phyloP scores from a whole-genome alignment of 1,140 invertebrate genomes.

The Hesperophylax magnus region DNA sequence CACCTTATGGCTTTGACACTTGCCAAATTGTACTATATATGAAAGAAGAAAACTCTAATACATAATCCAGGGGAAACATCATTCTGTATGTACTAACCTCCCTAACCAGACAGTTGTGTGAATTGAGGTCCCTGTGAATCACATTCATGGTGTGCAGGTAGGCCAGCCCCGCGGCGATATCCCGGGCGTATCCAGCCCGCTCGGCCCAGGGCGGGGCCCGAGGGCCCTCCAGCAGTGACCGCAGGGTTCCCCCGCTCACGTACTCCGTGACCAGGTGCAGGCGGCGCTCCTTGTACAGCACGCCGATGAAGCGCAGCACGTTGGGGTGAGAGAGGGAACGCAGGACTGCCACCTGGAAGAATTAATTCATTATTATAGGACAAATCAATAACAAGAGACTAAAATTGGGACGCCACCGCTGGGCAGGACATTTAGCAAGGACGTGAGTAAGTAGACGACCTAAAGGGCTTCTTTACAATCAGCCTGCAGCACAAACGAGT shows the following conservation, averaged over 20 bases:
- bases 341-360: slow-evolving; percentile 84
- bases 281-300: slow-evolving; percentile 93
- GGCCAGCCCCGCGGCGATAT: slow-evolving; percentile 93
- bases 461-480: too few relatives aligned
- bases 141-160: slow-evolving; percentile 96
- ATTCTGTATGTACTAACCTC: slow-evolving; percentile 69
- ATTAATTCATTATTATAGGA: too few relatives aligned
- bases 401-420: too few relatives aligned
- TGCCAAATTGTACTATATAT: too few relatives aligned
- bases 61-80: too few relatives aligned
- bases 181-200: slow-evolving; percentile 87
- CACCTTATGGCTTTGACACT: too few relatives aligned
- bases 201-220: slow-evolving; percentile 86
- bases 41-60: too few relatives aligned
- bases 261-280: slow-evolving; percentile 94
- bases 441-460: too few relatives aligned
- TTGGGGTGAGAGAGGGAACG: slow-evolving; percentile 90
- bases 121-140: slow-evolving; percentile 96
- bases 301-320: slow-evolving; percentile 92
- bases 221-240: slow-evolving; percentile 74
- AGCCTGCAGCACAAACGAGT: too few relatives aligned
- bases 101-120: slow-evolving; percentile 95
- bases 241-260: slow-evolving; percentile 91
- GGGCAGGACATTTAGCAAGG: too few relatives aligned
- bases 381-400: too few relatives aligned